Evolutionary conservation across 2,113 vertebrate species (phyloP), one percentile per base, ranked within the genome.

Genomic region (Oryzias curvinotus): DNA sequence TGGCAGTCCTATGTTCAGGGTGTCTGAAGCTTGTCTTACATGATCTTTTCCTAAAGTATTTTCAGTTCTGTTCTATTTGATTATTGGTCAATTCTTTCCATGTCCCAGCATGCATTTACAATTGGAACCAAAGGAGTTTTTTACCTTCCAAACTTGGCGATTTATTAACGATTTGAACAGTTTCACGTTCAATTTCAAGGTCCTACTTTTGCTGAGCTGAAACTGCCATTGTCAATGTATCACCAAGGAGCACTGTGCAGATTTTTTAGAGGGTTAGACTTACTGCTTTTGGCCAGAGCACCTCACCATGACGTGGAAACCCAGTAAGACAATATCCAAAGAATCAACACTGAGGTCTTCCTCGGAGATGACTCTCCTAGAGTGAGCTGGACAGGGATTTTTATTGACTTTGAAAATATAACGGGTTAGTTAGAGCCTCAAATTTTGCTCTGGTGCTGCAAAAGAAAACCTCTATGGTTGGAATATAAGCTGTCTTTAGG

Each of bases 391-490:
- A 13, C 49, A 19, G 13, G 48, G 10, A 36, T 26, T 59, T 1
- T 17, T 51, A 30, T 19, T 44, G 15, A 17, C 15, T 1, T n/a
- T 51, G 16, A 4, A 5, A 13, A 17, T n/a, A 52, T 56, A 25
- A n/a, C 59, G 51, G 43, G 21, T 49, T 60, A 43, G 14, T 50
- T 45, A 17, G 17, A 52, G 17, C 15, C 6, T 59, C 46, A 48
- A 19, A 45, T 53, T 14, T 48, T 61, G 30, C 57, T 12, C 30
- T 16, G 10, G 2, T 51, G 12, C 13, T 12, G 59, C 7, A 36
- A 8, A 41, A 41, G 3, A 52, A 17, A 7, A 28, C 26, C 26
- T 28, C 26, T 36, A 36, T 8, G 36, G 12, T 36, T 36, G 36
- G 2, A 36, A 36, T 36, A 12, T 1, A 36, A 10, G 10, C 36